phyloP scores from a whole-genome alignment of 2,888 invertebrate genomes.

The Hecatera dysodea region DNA sequence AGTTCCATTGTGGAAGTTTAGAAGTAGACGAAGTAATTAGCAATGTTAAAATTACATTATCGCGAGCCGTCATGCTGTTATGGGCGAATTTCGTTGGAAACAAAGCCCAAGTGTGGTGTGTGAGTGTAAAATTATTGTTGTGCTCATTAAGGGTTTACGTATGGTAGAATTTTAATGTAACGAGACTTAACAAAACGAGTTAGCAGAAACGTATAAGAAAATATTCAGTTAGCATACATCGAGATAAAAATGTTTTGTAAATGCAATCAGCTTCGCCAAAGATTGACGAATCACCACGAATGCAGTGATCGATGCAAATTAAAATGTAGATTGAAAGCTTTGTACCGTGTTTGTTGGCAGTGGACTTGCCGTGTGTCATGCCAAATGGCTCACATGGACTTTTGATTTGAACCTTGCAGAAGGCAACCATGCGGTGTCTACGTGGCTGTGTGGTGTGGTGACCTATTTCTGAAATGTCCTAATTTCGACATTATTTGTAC shows the following conservation, averaged over 20 bases:
- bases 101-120: not conserved
- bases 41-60: constrained; percentile 37
- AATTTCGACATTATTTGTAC: constrained; percentile 29
- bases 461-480: constrained; percentile 41
- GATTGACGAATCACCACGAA: constrained; percentile 49
- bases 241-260: constrained; percentile 22
- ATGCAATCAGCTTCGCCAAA: constrained; percentile 26
- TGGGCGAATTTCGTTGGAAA: constrained; percentile 10
- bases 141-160: constrained; percentile 21
- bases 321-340: constrained; percentile 59
- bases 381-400: constrained; percentile 57
- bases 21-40: constrained; percentile 49
- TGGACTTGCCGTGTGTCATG: constrained; percentile 40
- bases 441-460: constrained; percentile 28
- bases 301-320: constrained; percentile 39
- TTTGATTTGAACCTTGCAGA: constrained; percentile 45
- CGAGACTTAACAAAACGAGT: too few relatives aligned
- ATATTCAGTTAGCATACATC: not conserved
- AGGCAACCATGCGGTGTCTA: constrained; percentile 24
- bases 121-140: constrained; percentile 19
- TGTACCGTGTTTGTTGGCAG: constrained; percentile 54
- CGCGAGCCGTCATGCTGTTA: constrained; percentile 10
- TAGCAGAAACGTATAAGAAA: not conserved
- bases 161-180: constrained; percentile 5
- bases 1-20: constrained; percentile 57